Percentiles rank a stretch among this genome's conserved stretches.
phyloP scores from a whole-genome alignment of 2,888 invertebrate species.

The Cryptocephalus primarius region DNA sequence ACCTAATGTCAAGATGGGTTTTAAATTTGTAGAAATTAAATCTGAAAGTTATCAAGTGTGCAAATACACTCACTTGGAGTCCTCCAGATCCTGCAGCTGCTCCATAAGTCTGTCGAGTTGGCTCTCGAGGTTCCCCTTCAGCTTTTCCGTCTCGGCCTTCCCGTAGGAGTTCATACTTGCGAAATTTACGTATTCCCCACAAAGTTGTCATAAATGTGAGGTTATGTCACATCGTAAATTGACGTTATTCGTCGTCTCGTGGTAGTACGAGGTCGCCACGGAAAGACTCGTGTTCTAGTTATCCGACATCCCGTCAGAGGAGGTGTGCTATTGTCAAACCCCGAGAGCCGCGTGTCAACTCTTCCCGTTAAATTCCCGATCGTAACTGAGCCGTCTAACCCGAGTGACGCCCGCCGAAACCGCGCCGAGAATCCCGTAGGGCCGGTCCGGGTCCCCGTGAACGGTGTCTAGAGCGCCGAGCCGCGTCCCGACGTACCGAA shows the following conservation, averaged over 20 bases:
- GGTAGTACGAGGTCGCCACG: too few relatives aligned
- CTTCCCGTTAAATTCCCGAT: conserved; percentile 4
- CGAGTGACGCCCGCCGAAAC: too few relatives aligned
- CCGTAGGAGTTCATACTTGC: conserved; percentile 37
- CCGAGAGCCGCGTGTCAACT: conserved; percentile 42
- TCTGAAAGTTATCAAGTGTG: background rate
- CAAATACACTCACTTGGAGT: conserved; percentile 45
- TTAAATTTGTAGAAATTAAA: background rate
- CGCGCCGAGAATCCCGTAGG: too few relatives aligned
- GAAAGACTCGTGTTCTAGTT: conserved; percentile 15
- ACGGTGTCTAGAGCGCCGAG: too few relatives aligned
- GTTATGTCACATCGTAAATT: conserved; percentile 5
- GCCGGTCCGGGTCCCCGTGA: too few relatives aligned
- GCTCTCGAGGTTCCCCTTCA: conserved; percentile 53
- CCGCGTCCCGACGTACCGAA: background rate
- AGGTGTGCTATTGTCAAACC: conserved; percentile 34
- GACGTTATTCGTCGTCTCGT: conserved; percentile 4
- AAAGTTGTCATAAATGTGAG: conserved; percentile 1
- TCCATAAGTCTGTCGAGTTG: conserved; percentile 57
- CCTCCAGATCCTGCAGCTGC: conserved; percentile 59
- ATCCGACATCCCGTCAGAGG: conserved; percentile 22
- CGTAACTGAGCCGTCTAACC: too few relatives aligned
- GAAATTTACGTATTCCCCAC: too few relatives aligned
- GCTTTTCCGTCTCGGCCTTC: conserved; percentile 49
- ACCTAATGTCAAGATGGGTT: too few relatives aligned